Percentiles rank a stretch among this genome's conserved stretches.
Conservation (phyloP, 92 coral and sea anemone species). For the Plumapathes pennacea region DNA sequence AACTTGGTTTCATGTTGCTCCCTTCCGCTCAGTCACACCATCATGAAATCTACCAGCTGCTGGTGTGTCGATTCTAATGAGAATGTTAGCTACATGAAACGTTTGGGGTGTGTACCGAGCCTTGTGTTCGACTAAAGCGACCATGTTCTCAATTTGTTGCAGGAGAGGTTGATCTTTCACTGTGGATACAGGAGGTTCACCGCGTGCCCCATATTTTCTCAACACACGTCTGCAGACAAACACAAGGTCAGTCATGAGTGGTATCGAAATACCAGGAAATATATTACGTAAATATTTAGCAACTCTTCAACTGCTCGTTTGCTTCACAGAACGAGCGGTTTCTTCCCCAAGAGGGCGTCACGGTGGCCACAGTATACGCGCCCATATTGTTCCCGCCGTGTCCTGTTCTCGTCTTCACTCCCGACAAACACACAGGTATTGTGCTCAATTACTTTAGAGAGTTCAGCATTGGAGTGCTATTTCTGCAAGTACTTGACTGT, state of each 20-base stretch:
- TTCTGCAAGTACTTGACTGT: too few species aligned
- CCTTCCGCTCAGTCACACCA: too few species aligned
- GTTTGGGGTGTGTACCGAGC: too few species aligned
- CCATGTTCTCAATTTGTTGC: background rate
- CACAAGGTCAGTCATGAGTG: constrained; percentile 67
- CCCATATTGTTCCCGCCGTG: constrained; percentile 89
- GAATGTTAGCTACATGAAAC: too few species aligned
- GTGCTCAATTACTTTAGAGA: too few species aligned
- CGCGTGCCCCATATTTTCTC: constrained; percentile 84
- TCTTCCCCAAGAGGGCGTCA: constrained; percentile 89
- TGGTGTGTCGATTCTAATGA: too few species aligned
- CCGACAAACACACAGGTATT: constrained; percentile 70
- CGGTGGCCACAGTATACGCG: constrained; percentile 88
- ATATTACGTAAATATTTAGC: background rate
- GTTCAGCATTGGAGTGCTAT: too few species aligned
- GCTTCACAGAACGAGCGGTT: constrained; percentile 78
- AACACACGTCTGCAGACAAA: constrained; percentile 81
- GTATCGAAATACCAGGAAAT: background rate
- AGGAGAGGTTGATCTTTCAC: constrained; percentile 90
- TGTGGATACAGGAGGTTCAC: constrained; percentile 90
- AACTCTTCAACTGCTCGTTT: background rate
- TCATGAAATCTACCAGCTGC: too few species aligned
- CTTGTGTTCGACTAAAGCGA: too few species aligned
- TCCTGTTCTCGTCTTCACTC: constrained; percentile 69
- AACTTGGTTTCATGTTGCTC: too few species aligned